Evolutionary conservation across 2,113 vertebrate species (phyloP).

Genomic region (Prunella himalayana): DNA sequence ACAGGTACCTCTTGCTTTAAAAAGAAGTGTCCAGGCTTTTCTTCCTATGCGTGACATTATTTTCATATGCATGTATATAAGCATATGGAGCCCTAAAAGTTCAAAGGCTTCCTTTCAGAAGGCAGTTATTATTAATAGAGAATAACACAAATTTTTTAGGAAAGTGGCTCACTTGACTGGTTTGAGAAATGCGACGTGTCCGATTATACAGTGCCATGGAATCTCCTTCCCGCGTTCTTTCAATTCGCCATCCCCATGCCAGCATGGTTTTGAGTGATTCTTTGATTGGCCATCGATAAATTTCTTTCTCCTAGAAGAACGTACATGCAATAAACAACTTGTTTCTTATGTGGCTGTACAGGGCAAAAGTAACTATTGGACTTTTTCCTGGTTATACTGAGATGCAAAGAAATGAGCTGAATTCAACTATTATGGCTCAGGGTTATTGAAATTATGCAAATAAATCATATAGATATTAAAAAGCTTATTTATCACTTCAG

Average conservation of each 20-base stretch:
- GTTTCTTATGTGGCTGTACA: neutral
- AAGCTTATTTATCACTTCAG: neutral
- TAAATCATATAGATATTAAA: neutral
- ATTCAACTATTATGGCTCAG: neutral
- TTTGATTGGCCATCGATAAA: slow-evolving; percentile 88
- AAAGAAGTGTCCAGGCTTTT: neutral
- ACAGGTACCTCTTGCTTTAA: neutral
- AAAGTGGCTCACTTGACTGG: slow-evolving; percentile 81
- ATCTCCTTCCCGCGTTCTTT: slow-evolving; percentile 88
- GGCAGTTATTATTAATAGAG: neutral
- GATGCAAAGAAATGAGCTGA: neutral
- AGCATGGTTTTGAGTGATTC: slow-evolving; percentile 94
- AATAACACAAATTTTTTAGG: neutral
- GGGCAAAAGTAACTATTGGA: neutral
- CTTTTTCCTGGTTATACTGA: neutral
- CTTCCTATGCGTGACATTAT: neutral
- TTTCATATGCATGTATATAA: neutral
- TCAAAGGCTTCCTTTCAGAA: neutral
- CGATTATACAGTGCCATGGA: slow-evolving; percentile 82
- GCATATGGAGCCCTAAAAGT: neutral
- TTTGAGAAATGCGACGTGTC: slow-evolving; percentile 88
- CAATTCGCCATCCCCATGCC: slow-evolving; percentile 90
- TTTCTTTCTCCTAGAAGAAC: slow-evolving; percentile 87
- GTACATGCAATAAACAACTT: neutral
- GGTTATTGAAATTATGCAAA: neutral